Evolutionary conservation across 2,888 invertebrate genomes (phyloP), one percentile per base, ranked within the genome.

Genomic region (Trichopoda pennipes): DNA sequence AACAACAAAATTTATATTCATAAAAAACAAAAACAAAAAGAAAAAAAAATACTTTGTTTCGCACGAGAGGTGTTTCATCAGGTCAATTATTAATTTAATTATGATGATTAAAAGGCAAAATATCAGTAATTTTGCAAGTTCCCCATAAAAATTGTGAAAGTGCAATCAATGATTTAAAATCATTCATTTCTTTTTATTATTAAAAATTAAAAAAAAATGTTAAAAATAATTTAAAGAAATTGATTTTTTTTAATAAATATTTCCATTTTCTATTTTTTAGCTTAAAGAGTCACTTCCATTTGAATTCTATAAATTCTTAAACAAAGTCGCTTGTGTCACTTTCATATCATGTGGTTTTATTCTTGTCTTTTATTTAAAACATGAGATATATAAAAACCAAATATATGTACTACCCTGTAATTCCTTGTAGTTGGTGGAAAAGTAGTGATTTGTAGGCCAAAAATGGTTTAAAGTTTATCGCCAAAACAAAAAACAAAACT

Each of bases 271-370:
- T 23, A 14, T 58, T n/a, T 68, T 68, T 44, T 19, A 51, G 55
- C 49, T 56, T 55, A 69, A 70, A 63, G 47, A 69, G 53, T 77
- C 61, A 55, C 56, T 77, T 77, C 63, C 70, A 77, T 70, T 70
- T 63, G 47, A 63, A 69, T 76, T 61, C n/a, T n/a, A 60, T 55
- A 69, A 61, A 76, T 53, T 61, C 12, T 35, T 32, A 63, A 77
- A n/a, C n/a, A 60, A 42, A 61, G 60, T 76, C 61, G 42, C 60
- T 76, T 63, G 66, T 76, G 68, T 76, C 61, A 44, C 53, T 69
- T 61, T 23, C 44, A 69, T 69, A 16, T 47, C 55, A 69, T 77
- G 60, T 64, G 77, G 55, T 55, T 58, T 61, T 28, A 77, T 70
- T 77, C 70, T 49, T 47, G 56, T 21, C 16, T 38, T 66, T 32